Percentiles rank a stretch among this genome's conserved stretches.
These are phyloP conservation scores for Heliothis subflexa DNA, from an alignment of 1,140 invertebrate genomes.

Conservation along the genomic window DNA sequence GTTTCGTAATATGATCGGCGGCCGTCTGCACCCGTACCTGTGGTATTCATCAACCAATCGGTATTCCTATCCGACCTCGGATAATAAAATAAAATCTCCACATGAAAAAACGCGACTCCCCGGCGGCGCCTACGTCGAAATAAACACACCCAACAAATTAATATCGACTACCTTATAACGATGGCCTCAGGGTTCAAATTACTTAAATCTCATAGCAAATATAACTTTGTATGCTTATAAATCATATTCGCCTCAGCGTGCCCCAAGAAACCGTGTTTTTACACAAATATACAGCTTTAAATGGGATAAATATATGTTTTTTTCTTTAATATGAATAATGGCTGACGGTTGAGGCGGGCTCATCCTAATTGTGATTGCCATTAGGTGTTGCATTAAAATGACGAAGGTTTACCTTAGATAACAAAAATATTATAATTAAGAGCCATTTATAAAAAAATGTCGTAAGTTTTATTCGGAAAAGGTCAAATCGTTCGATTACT, in stretches of 20 bases:
- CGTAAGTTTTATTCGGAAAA: not conserved
- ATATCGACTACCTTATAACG: slow-evolving; percentile 40
- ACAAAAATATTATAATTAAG: slow-evolving; percentile 18
- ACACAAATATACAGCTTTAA: slow-evolving; percentile 67
- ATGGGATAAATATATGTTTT: slow-evolving; percentile 64
- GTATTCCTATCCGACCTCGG: slow-evolving; percentile 74
- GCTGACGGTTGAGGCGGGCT: slow-evolving; percentile 51
- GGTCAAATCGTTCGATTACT: not conserved
- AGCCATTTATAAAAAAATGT: slow-evolving; percentile 7
- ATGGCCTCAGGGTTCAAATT: slow-evolving; percentile 37
- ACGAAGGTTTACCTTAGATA: slow-evolving; percentile 19
- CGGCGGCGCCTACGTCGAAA: slow-evolving; percentile 77
- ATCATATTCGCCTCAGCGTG: slow-evolving; percentile 72
- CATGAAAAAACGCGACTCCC: slow-evolving; percentile 72
- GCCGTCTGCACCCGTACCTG: slow-evolving; percentile 58
- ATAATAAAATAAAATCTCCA: slow-evolving; percentile 78
- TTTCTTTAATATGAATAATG: slow-evolving; percentile 56
- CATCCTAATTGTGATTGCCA: slow-evolving; percentile 51
- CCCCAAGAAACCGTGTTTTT: slow-evolving; percentile 76
- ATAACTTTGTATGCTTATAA: slow-evolving; percentile 64
- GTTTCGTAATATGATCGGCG: slow-evolving; percentile 29
- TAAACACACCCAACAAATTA: slow-evolving; percentile 33
- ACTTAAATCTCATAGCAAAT: not conserved
- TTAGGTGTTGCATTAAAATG: slow-evolving; percentile 44
- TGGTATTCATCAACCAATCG: slow-evolving; percentile 63